Conservation (phyloP, 1,140 invertebrate species). For the Calliphora vicina region DNA sequence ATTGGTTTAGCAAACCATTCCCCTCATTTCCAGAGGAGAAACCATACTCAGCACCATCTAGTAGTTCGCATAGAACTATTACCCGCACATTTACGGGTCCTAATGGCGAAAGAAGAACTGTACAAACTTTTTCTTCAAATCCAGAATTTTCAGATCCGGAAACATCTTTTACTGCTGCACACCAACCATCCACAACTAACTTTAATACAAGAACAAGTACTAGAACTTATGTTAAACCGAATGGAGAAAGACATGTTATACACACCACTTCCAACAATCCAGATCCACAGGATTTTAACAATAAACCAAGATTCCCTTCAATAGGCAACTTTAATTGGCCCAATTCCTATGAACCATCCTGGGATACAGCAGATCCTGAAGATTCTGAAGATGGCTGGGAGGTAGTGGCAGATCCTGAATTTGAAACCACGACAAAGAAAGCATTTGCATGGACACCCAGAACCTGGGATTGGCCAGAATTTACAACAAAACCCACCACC, state of each 20-base stretch:
- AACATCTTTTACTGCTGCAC: background rate
- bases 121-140: background rate
- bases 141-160: background rate
- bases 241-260: constrained; percentile 5
- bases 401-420: background rate
- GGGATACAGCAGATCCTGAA: background rate
- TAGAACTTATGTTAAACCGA: background rate
- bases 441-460: background rate
- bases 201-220: background rate
- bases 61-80: background rate
- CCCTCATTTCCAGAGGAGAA: background rate
- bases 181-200: background rate
- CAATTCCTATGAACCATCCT: background rate
- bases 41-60: background rate
- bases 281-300: background rate
- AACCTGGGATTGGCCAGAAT: background rate
- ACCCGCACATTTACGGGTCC: background rate
- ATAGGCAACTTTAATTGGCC: background rate
- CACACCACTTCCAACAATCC: background rate
- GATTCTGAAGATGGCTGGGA: background rate
- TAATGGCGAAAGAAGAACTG: background rate
- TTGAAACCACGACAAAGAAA: background rate
- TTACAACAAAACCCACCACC: background rate
- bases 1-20: background rate
- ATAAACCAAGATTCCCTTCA: background rate